These are phyloP conservation scores for Leptarthrus brevirostris DNA, from an alignment of 2,888 invertebrate species.

Conservation along the genomic window DNA sequence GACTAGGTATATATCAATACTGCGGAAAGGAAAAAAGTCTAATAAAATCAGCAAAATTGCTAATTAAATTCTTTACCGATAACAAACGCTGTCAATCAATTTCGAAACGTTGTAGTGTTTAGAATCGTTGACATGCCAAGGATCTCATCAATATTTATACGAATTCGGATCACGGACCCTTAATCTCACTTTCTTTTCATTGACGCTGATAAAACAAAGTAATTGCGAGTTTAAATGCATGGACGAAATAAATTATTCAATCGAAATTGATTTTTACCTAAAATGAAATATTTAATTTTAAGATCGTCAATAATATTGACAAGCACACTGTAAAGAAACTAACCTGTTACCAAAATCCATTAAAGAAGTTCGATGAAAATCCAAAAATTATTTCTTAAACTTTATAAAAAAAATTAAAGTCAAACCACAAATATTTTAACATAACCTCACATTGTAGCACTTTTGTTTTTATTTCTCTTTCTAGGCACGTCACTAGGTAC, in stretches of 20 bases:
- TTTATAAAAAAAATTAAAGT: slow-evolving; percentile 32
- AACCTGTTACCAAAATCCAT: slow-evolving; percentile 49
- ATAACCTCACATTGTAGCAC: slow-evolving; percentile 40
- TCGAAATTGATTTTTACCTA: not conserved
- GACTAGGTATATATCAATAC: no score
- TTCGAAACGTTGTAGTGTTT: no score
- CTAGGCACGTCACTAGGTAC: not conserved
- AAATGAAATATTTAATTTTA: not conserved
- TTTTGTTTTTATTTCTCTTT: slow-evolving; percentile 4
- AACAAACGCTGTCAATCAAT: no score
- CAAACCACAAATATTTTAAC: slow-evolving; percentile 12
- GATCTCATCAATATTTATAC: not conserved
- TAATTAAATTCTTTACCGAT: no score
- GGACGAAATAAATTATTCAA: not conserved
- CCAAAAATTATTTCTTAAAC: not conserved
- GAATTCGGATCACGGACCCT: not conserved
- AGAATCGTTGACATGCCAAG: no score
- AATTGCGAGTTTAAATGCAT: not conserved
- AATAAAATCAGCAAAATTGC: no score
- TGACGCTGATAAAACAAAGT: not conserved
- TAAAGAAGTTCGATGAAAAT: slow-evolving; percentile 19
- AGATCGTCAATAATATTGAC: no score
- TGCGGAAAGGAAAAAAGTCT: no score
- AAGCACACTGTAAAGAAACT: not conserved
- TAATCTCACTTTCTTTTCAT: not conserved